Conservation (phyloP, 2,888 invertebrate genomes). For the Drosophila cognata region DNA sequence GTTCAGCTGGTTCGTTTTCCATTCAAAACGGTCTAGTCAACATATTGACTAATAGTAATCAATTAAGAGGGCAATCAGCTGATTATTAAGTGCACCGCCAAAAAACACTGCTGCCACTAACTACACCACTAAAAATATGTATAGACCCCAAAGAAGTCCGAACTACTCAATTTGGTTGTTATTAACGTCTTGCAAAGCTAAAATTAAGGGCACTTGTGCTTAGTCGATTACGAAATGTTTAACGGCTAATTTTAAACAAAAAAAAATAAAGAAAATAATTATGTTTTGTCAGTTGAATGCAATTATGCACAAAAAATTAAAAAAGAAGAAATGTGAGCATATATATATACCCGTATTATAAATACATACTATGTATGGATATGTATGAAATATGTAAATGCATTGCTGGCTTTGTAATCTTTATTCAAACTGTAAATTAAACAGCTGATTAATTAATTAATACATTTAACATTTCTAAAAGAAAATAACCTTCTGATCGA, state of each 20-base stretch:
- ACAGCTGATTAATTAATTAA: constrained; percentile 3
- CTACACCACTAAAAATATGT: constrained; percentile 26
- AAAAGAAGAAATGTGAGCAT: constrained; percentile 1
- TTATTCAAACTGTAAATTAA: constrained; percentile 6
- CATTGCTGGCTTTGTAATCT: constrained; percentile 6
- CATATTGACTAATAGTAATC: constrained; percentile 7
- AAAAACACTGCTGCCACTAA: constrained; percentile 21
- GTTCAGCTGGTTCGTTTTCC: not conserved
- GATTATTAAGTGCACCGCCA: constrained; percentile 18
- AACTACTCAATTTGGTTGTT: constrained; percentile 46
- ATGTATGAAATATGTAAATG: constrained; percentile 1
- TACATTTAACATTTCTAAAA: constrained; percentile 3
- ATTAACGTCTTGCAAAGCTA: constrained; percentile 32
- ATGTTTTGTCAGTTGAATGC: constrained; percentile 8
- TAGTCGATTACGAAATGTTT: constrained; percentile 14
- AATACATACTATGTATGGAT: constrained; percentile 25
- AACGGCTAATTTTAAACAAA: not conserved
- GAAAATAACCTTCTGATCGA: constrained; percentile 14
- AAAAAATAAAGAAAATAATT: not conserved
- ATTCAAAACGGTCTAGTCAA: constrained; percentile 9
- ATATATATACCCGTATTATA: constrained; percentile 7
- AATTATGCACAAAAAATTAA: not conserved
- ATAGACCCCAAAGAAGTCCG: constrained; percentile 26
- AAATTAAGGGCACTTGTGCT: constrained; percentile 18
- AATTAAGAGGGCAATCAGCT: constrained; percentile 18